Base-by-base conservation (phyloP, 2,113 vertebrate genomes). In the Callopanchax toddi region DNA sequence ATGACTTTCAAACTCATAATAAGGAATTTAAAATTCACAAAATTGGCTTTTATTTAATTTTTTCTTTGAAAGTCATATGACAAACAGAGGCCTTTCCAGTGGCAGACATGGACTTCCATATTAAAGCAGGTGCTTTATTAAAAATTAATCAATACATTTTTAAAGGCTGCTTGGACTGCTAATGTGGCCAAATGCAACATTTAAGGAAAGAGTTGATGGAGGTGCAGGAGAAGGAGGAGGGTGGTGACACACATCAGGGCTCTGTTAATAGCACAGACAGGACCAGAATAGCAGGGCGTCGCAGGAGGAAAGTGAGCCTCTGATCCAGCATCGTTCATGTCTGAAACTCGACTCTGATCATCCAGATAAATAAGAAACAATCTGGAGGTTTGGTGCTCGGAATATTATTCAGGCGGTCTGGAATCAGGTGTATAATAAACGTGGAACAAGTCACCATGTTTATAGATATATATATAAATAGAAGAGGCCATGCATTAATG, bases 211-310 rank as follows among this genome's bases (percentile, higher is more conserved):
- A n/a, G n/a, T n/a, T n/a, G 67, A 82, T 69, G 70, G 75, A 89
- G 76, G 81, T 67, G 50, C 21, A 48, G 1, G 36, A 39, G 16
- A 6, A 15, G 60, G 16, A 11, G 23, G 37, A 54, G 9, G 44
- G 49, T 40, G 69, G 74, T 90, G 86, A 84, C 87, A 91, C 82
- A 87, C 86, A 87, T 91, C 75, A 70, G 73, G 59, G 51, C 54
- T 67, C 91, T 76, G 87, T 86, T 87, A 87, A 91, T 90, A 87
- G 85, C 77, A 51, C 81, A 78, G 83, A 77, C 83, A 13, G 73
- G 67, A 82, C 84, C 44, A 85, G 86, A 91, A 91, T 92, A 92
- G 85, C 69, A 74, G 61, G 73, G 72, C 73, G 66, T 77, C 82
- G 67, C 81, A 70, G 74, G 83, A 82, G 79, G 74, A 72, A 50